Evolutionary conservation across 2,797 vertebrate genomes (phyloP), one percentile per base, ranked within the genome.

Genomic region (Lophius americanus): DNA sequence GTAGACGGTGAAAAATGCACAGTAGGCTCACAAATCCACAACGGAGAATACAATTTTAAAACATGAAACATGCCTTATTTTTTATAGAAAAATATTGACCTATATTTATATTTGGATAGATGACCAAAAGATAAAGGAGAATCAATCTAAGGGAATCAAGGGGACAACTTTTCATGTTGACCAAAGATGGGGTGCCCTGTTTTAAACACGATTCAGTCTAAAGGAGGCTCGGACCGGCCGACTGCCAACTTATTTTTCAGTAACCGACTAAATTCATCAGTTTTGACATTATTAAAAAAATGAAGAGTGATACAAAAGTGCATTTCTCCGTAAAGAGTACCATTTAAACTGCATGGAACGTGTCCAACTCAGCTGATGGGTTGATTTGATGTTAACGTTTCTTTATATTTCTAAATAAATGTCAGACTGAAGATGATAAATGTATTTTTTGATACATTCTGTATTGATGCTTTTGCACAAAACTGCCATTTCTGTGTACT

Each of bases 71-170:
- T 90, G 91, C 91, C 90, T 92, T 93, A 92, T 84, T 92, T 92
- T 91, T 88, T 86, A 75, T 87, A 90, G 59, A 46, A 63, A 56
- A 82, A 75, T 68, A 62, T 69, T 68, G 37, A 73, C 57, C 58
- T 86, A 82, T 91, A 92, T 92, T 92, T 92, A 91, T 93, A 90
- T 89, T 79, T 82, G 64, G 87, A 85, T 65, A 59, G 3, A 69
- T 83, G 86, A 90, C 85, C 85, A 90, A 92, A 89, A 75, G 51
- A 47, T 66, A 51, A 71, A 68, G 47, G 63, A 43, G 0, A 84
- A 72, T 23, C 75, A 77, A 10, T 79, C 70, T 46, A 37, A 63
- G 57, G 13, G 72, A 81, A 88, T 83, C 82, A 89, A 85, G 65
- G 7, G 44, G 47, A 65, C 12, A 55, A 12, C 23, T 54, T 64